Evolutionary conservation across 2,888 invertebrate species (phyloP), one percentile per base, ranked within the genome.

Genomic region (Diogma glabrata): DNA sequence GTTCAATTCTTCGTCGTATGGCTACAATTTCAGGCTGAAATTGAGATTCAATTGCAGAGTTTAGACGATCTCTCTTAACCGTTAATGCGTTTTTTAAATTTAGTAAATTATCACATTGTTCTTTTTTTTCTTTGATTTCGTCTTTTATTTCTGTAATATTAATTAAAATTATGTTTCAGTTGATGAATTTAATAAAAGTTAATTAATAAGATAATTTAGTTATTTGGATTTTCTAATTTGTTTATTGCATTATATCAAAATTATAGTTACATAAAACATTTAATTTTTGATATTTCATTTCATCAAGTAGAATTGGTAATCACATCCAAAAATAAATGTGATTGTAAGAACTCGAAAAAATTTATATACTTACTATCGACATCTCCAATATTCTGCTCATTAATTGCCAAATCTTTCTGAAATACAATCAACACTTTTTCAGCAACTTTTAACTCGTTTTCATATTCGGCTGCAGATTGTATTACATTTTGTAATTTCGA

Each of bases 351-450:
- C n/a, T n/a, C n/a, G n/a, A n/a, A n/a, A n/a, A n/a, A n/a, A n/a
- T n/a, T n/a, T n/a, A n/a, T n/a, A n/a, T n/a, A n/a, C n/a, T n/a
- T n/a, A n/a, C n/a, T n/a, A n/a, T n/a, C n/a, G n/a, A n/a, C n/a
- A n/a, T n/a, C n/a, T n/a, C n/a, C n/a, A n/a, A n/a, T n/a, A n/a
- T n/a, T n/a, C n/a, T n/a, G n/a, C n/a, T n/a, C n/a, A n/a, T n/a
- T n/a, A n/a, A n/a, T n/a, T n/a, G n/a, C n/a, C 1, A 75, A 52
- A 52, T 76, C 75, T 55, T 75, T 72, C 23, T 71, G 65, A 28
- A 66, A 63, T 1, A 67, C 62, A 57, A 74, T 52, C 59, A 74
- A 59, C 62, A 63, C 1, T 50, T 52, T 1, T 62, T 61, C 2
- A 70, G 65, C 30, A 59, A 64, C 57, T 66, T 67, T 23, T 66